phyloP scores from a whole-genome alignment of 37 sponge, comb jelly and placozoan genomes.

The Eunapius fragilis region DNA sequence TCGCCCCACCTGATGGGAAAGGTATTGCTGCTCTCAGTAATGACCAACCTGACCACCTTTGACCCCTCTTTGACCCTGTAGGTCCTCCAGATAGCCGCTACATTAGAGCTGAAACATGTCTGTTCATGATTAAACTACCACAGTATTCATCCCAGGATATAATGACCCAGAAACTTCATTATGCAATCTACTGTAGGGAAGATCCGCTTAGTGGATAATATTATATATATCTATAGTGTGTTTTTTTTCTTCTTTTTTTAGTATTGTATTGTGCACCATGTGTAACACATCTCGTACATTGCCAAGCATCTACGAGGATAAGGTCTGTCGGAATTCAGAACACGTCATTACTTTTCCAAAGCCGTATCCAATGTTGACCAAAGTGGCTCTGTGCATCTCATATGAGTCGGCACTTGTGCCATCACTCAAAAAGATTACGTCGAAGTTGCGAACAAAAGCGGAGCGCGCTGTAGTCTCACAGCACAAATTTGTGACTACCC shows the following conservation, averaged over 20 bases:
- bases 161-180: constrained; percentile 83
- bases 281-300: no score
- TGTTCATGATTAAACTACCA: constrained; percentile 97
- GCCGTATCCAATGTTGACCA: not conserved
- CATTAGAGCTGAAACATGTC: constrained; percentile 95
- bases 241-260: no score
- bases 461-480: not conserved
- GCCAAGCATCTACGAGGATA: not conserved
- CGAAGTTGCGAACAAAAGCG: not conserved
- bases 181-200: constrained; percentile 93
- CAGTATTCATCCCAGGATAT: constrained; percentile 86
- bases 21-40: constrained; percentile 52
- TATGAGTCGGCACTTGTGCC: not conserved
- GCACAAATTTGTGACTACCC: not conserved
- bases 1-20: constrained; percentile 90
- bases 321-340: not conserved
- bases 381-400: not conserved
- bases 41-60: not conserved
- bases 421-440: not conserved
- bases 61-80: constrained; percentile 14
- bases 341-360: not conserved
- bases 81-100: constrained; percentile 86
- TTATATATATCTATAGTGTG: no score
- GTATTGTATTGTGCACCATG: not conserved
- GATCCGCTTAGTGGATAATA: constrained; percentile 93